Percentiles rank a stretch among this genome's conserved stretches.
Evolutionary conservation across 2,888 invertebrate species (phyloP).

Genomic region (Agrilus cyanescens): DNA sequence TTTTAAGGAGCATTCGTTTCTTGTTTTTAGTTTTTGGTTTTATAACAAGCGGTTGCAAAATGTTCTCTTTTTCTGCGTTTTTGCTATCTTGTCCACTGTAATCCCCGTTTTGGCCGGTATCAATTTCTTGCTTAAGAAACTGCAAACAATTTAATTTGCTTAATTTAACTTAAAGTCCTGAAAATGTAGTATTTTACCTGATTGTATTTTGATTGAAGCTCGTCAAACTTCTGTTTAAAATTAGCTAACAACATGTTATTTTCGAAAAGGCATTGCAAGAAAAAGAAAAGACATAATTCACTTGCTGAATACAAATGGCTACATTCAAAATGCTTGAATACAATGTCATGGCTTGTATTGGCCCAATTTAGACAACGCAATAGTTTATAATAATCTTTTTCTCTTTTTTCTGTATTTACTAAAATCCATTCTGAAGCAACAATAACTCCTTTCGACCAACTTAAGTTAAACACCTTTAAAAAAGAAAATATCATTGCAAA

Average conservation of each 20-base stretch:
- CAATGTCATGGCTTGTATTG: constrained; percentile 36
- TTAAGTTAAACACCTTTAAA: constrained; percentile 31
- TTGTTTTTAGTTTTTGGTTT: constrained; percentile 31
- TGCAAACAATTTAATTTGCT: too few relatives aligned
- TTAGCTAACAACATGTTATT: constrained; percentile 40
- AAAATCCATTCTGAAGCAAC: constrained; percentile 45
- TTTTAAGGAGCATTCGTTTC: constrained; percentile 31
- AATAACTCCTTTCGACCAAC: constrained; percentile 34
- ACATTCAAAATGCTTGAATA: constrained; percentile 43
- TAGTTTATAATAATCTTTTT: constrained; percentile 42
- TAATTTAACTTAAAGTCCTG: not conserved
- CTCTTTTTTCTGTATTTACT: constrained; percentile 37
- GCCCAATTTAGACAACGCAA: constrained; percentile 40
- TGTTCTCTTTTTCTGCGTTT: constrained; percentile 24
- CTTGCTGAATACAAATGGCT: constrained; percentile 45
- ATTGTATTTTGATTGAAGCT: constrained; percentile 36
- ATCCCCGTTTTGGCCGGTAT: constrained; percentile 17
- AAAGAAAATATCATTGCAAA: constrained; percentile 6
- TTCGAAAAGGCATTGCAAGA: constrained; percentile 36
- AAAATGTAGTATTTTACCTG: constrained; percentile 26
- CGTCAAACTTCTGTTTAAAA: constrained; percentile 38
- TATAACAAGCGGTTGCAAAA: constrained; percentile 21
- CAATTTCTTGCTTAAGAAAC: not conserved
- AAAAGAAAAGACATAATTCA: constrained; percentile 43
- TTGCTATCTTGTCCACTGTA: constrained; percentile 19